Base-by-base conservation (phyloP, 2,797 vertebrate species). In the Aulostomus chinensis region DNA sequence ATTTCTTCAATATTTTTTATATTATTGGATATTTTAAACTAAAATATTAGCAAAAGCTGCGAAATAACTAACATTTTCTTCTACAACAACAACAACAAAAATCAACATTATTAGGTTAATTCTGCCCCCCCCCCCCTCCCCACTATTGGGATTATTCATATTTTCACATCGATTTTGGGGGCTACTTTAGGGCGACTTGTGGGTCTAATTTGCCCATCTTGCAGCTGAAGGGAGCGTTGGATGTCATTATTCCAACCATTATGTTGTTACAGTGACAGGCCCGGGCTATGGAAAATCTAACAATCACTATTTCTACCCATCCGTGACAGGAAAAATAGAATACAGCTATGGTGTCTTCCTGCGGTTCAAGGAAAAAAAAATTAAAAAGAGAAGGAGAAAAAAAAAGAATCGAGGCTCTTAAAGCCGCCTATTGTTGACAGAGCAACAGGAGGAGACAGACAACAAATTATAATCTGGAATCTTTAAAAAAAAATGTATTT, bases 231-330 rank as follows among this genome's bases (percentile, higher is more conserved):
- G 78, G 42, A 65, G 66, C 85, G 67, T 73, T 86, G 80, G 85
- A 85, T 85, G 88, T 86, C 83, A 89, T 90, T 91, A 89, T 90
- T 88, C 80, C 75, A 49, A 33, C 89, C 83, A 90, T 91, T 90
- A 89, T 89, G 88, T 87, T 78, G 86, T 90, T 91, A 88, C 83
- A 84, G 68, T 88, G 84, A 87, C 82, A 88, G 80, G 78, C 66
- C 78, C 49, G 58, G n/a, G 69, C 76, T 74, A 50, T 63, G 73
- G 52, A 50, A 73, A 80, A 75, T 75, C 73, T 77, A 83, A 82
- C 84, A 86, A 86, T 84, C 81, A 83, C 81, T 73, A 78, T 86
- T 84, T 83, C 83, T 80, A 58, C 56, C 72, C 77, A 81, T 72
- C 57, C 57, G 40, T 82, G 82, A 86, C 80, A 85, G 74, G 77